Evolutionary conservation across 2,113 vertebrate species (phyloP).

Genomic region (Perognathus longimembris): DNA sequence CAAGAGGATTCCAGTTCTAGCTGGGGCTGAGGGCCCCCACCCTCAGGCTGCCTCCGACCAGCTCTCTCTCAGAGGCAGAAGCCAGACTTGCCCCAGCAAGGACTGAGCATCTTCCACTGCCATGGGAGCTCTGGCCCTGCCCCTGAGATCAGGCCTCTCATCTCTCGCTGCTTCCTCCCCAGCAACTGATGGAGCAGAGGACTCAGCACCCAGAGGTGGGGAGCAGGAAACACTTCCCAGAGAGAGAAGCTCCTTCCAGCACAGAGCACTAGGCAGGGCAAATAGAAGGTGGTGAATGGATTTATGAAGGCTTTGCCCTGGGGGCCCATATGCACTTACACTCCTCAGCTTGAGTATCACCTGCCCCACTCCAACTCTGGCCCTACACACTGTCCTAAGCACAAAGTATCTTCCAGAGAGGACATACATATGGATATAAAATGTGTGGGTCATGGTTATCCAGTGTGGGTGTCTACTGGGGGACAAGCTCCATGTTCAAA

Average conservation of each 20-base stretch:
- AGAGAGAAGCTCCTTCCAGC: neutral
- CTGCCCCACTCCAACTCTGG: neutral
- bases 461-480: neutral
- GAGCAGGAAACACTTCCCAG: neutral
- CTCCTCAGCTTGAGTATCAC: neutral
- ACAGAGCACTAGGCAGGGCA: rapidly evolving
- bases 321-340: neutral
- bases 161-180: neutral
- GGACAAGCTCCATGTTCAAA: neutral
- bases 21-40: neutral
- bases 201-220: rapidly evolving
- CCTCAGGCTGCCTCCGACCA: neutral
- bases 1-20: neutral
- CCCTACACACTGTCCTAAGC: neutral
- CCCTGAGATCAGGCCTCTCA: neutral
- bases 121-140: neutral
- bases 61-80: rapidly evolving
- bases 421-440: neutral
- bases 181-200: neutral
- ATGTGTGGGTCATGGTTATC: too few relatives aligned
- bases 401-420: too few relatives aligned
- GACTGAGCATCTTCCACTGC: rapidly evolving
- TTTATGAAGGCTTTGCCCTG: neutral
- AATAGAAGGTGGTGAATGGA: neutral
- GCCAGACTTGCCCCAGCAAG: neutral